Percentiles rank a stretch among this genome's conserved stretches.
Evolutionary conservation across 2,888 invertebrate genomes (phyloP).

Genomic region (Timandra comae): DNA sequence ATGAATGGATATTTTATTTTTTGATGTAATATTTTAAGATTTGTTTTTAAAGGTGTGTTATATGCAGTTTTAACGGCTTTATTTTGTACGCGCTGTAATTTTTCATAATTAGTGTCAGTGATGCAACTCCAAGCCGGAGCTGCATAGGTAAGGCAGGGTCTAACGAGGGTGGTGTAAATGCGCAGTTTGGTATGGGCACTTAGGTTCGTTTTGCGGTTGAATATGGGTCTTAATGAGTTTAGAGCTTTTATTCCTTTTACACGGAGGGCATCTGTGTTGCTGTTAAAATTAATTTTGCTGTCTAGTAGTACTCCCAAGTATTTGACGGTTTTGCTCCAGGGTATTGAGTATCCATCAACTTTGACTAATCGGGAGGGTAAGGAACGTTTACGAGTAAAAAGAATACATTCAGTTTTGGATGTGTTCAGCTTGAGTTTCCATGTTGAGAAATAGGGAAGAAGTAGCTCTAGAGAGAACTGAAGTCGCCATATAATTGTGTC

Average conservation of each 20-base stretch:
- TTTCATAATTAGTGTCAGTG: too few relatives aligned
- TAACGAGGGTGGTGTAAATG: too few relatives aligned
- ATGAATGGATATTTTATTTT: too few relatives aligned
- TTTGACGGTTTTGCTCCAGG: slow-evolving; percentile 4
- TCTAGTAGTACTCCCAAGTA: slow-evolving; percentile 2
- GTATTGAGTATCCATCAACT: not conserved
- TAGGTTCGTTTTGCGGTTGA: too few relatives aligned
- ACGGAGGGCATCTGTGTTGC: slow-evolving; percentile 2
- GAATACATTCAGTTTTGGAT: slow-evolving; percentile 2
- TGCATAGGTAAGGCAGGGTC: too few relatives aligned
- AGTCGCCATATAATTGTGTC: slow-evolving; percentile 1
- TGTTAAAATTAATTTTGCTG: slow-evolving; percentile 1
- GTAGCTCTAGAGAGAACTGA: slow-evolving; percentile 1
- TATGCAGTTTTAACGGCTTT: too few relatives aligned
- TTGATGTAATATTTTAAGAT: too few relatives aligned
- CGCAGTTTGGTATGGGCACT: too few relatives aligned
- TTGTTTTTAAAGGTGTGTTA: too few relatives aligned
- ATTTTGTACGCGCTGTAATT: too few relatives aligned
- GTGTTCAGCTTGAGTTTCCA: slow-evolving; percentile 4
- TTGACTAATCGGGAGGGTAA: not conserved
- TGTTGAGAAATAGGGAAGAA: not conserved
- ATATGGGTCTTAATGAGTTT: too few relatives aligned
- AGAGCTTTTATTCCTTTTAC: slow-evolving; percentile 6
- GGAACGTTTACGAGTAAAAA: slow-evolving; percentile 2
- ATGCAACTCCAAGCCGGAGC: too few relatives aligned